Conservation (phyloP, 2,888 invertebrate genomes). For the Drosophila differens region DNA sequence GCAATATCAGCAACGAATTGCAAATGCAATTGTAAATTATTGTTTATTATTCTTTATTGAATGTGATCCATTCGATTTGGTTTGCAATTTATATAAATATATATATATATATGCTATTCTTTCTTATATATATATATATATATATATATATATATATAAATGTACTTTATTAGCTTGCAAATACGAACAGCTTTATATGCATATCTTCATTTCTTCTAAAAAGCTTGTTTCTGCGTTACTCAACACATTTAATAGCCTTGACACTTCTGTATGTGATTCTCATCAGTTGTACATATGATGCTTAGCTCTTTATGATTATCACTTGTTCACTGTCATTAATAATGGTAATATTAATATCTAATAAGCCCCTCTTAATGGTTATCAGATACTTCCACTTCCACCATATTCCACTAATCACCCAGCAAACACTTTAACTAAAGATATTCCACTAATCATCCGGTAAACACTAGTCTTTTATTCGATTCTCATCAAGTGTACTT, state of each 20-base stretch:
- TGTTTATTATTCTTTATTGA: neutral
- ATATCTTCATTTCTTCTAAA: neutral
- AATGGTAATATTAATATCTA: neutral
- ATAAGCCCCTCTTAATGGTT: neutral
- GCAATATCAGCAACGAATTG: constrained; percentile 14
- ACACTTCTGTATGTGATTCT: neutral
- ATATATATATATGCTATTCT: too few species aligned
- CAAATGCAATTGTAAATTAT: constrained; percentile 21
- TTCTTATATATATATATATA: too few species aligned
- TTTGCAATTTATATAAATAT: neutral
- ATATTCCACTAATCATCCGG: neutral
- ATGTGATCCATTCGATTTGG: neutral
- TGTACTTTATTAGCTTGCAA: neutral
- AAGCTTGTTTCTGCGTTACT: neutral
- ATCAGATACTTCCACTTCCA: too few species aligned
- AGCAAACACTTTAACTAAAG: neutral
- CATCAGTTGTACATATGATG: neutral
- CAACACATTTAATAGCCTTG: neutral
- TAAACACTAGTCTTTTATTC: neutral
- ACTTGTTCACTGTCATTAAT: neutral
- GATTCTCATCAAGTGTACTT: constrained; percentile 4
- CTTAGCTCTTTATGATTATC: neutral
- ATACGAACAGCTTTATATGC: neutral
- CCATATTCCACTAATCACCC: neutral
- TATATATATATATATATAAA: too few species aligned